Base-by-base conservation (phyloP, 2,888 invertebrate genomes). In the Drosophila parthenogenetica region DNA sequence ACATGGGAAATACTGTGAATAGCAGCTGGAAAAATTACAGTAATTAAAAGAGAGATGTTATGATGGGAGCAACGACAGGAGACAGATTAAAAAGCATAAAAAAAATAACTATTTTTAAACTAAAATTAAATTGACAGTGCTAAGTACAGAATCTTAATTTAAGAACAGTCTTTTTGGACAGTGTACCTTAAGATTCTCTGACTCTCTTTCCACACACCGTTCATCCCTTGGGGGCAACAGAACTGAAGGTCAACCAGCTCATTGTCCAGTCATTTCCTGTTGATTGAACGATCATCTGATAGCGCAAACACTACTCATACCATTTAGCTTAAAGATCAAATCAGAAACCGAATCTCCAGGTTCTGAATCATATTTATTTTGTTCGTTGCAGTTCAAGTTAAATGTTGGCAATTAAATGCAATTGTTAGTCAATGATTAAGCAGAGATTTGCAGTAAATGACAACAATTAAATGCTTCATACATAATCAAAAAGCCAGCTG, bases 231-330 rank as follows among this genome's bases (percentile, higher is more conserved):
- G 39, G 66, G 61, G 53, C 62, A 63, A 63, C 16, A 35, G 13
- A 29, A 40, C 40, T 49, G 71, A 71, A 81, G 79, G 81, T 81
- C 73, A 53, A 50, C 67, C 77, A 81, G 64, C 77, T 68, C 76
- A 80, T 65, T 53, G 69, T 70, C 51, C 69, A 65, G 55, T 55
- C 70, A 82, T 86, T 86, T 82, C 82, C 82, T 83, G 83, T 55
- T 77, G 35, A 65, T 65, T 66, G 51, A 62, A 58, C 54, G 46
- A 42, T 49, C 61, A 53, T 62, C 50, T 37, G 54, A 55, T 62
- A 49, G 35, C 17, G 59, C 49, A 50, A 13, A 13, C 35, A 4
- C 35, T 13, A 35, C 35, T 11, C 29, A 58, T 17, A 39, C 42
- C 55, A 57, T 19, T 45, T 69, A 17, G 53, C 69, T 62, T 63